Base-by-base conservation (phyloP, 2,797 vertebrate species). In the Poeciliopsis infans region DNA sequence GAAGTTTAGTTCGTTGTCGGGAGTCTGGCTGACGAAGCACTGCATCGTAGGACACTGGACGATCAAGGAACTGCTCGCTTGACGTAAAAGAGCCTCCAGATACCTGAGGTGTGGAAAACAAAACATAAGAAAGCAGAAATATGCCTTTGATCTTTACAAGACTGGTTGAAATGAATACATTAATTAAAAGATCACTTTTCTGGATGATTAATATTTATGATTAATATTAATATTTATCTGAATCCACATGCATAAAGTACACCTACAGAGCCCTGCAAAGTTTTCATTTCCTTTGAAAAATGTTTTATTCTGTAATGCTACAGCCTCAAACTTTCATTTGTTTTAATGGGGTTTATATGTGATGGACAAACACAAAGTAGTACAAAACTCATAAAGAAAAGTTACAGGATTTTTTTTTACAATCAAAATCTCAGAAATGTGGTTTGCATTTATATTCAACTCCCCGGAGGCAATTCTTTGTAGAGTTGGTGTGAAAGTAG, bases 81-180 rank as follows among this genome's bases (percentile, higher is more conserved):
- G 97, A 46, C 98, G 96, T 47, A 99, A 91, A 47, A 99, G 96
- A 18, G 96, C 94, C 91, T 99, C 97, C 75, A 99, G 92, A 91
- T 95, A 99, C 98, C 98, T 99, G 85, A 41, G 47, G 81, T 13
- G 66, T 0, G 75, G 28, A 71, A 77, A 79, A 66, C 55, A 71
- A 72, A 57, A 45, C 5, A 39, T 46, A 6, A 28, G 8, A 68
- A 25, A 59, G 5, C 25, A 68, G 36, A 33, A 41, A 18, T n/a
- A 33, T 33, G 3, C 16, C 36, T 12, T 43, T 45, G 20, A 57
- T 12, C n/a, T 45, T 71, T 57, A 70, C 66, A 31, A 25, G 45
- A 66, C 0, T 0, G 7, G 23, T 55, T 45, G 18, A 77, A 43
- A 7, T 55, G 6, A 70, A 43, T 36, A 43, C 15, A 7, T 18